phyloP scores from a whole-genome alignment of 2,113 vertebrate genomes.

The Phalacrocorax carbo region DNA sequence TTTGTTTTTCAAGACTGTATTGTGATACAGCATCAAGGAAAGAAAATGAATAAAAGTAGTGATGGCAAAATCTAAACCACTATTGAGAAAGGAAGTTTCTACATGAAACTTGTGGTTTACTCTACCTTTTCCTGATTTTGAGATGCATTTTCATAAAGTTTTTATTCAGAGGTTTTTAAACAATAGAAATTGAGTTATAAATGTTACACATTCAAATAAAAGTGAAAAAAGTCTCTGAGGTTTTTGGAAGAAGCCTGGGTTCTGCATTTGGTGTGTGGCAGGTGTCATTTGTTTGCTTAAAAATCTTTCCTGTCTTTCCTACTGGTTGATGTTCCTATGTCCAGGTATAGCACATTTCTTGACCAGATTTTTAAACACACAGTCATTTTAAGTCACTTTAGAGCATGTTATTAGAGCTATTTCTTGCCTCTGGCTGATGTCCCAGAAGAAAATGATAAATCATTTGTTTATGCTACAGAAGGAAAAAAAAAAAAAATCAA shows the following conservation, averaged over 20 bases:
- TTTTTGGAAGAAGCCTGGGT: not conserved
- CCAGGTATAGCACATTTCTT: not conserved
- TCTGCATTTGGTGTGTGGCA: not conserved
- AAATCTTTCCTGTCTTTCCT: not conserved
- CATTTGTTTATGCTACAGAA: not conserved
- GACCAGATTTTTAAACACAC: not conserved
- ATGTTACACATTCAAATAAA: not conserved
- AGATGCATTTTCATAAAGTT: not conserved
- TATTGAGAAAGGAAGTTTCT: not conserved
- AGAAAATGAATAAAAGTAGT: not conserved
- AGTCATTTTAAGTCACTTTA: not conserved
- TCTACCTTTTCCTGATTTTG: not conserved
- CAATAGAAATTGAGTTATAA: not conserved
- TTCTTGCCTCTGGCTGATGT: not conserved
- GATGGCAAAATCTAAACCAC: not conserved
- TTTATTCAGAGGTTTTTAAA: not conserved
- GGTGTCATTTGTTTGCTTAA: not conserved
- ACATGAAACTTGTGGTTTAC: not conserved
- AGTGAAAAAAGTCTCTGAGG: not conserved
- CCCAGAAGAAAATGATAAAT: constrained; percentile 40
- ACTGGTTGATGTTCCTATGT: not conserved
- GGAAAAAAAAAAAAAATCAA: not conserved
- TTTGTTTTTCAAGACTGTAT: not conserved
- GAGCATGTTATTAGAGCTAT: not conserved
- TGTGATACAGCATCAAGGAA: not conserved